These are phyloP conservation scores for Polyommatus icarus DNA, from an alignment of 2,888 invertebrate species.

Conservation along the genomic window DNA sequence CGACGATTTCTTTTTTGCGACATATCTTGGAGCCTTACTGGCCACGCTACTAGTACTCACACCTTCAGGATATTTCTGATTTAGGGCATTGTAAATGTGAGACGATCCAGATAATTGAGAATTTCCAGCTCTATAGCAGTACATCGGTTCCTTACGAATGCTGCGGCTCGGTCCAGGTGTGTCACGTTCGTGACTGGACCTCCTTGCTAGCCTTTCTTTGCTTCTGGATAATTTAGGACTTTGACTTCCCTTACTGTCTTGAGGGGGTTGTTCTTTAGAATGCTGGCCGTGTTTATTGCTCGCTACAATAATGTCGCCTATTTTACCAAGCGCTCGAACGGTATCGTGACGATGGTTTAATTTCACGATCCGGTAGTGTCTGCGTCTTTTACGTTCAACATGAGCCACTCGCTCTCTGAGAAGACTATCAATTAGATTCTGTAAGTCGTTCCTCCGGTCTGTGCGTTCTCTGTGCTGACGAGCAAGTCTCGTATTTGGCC, in stretches of 20 bases:
- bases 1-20: slow-evolving; percentile 61
- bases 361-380: slow-evolving; percentile 74
- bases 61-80: slow-evolving; percentile 41
- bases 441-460: slow-evolving; percentile 63
- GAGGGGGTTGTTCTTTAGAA: slow-evolving; percentile 49
- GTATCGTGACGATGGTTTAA: slow-evolving; percentile 70
- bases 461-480: slow-evolving; percentile 64
- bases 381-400: slow-evolving; percentile 66
- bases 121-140: slow-evolving; percentile 60
- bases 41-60: slow-evolving; percentile 56
- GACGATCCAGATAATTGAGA: slow-evolving; percentile 46
- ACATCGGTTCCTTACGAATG: slow-evolving; percentile 55
- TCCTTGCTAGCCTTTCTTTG: neutral
- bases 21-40: slow-evolving; percentile 56
- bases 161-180: slow-evolving; percentile 65
- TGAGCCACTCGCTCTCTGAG: slow-evolving; percentile 70
- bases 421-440: slow-evolving; percentile 68
- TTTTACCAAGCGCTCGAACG: slow-evolving; percentile 67
- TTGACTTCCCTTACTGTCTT: slow-evolving; percentile 42
- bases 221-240: neutral
- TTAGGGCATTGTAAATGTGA: slow-evolving; percentile 21
- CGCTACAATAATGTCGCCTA: slow-evolving; percentile 74
- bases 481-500: slow-evolving; percentile 69
- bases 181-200: slow-evolving; percentile 49
- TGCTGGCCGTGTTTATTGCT: slow-evolving; percentile 65